Conservation (phyloP, 2,888 invertebrate species). For the Tipula confusa region DNA sequence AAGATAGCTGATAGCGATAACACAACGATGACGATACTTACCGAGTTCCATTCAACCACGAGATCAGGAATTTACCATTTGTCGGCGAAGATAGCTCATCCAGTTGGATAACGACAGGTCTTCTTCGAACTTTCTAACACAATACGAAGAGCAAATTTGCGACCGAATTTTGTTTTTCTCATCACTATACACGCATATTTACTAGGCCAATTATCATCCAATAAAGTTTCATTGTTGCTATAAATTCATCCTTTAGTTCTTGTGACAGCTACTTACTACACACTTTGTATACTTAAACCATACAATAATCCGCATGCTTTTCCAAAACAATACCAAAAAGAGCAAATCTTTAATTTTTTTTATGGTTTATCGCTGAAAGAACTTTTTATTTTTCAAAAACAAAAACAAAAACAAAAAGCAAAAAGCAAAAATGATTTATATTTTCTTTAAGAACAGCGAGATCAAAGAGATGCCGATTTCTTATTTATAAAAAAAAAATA, state of each 20-base stretch:
- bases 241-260: neutral
- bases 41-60: too few species aligned
- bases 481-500: slow-evolving; percentile 5
- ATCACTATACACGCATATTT: too few species aligned
- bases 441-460: neutral
- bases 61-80: too few species aligned
- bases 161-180: too few species aligned
- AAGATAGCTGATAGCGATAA: too few species aligned
- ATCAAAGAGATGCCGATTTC: slow-evolving; percentile 9
- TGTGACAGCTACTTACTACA: neutral
- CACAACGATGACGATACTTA: too few species aligned
- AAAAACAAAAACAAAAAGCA: neutral
- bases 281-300: too few species aligned
- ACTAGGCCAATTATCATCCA: too few species aligned
- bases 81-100: too few species aligned
- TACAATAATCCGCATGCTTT: slow-evolving; percentile 3
- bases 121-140: too few species aligned
- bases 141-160: too few species aligned
- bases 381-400: neutral
- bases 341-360: neutral
- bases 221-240: neutral
- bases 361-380: neutral
- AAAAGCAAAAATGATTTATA: neutral
- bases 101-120: too few species aligned
- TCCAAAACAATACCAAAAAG: neutral